These are phyloP conservation scores for Athene noctua DNA, from an alignment of 2,113 vertebrate species.

Conservation along the genomic window DNA sequence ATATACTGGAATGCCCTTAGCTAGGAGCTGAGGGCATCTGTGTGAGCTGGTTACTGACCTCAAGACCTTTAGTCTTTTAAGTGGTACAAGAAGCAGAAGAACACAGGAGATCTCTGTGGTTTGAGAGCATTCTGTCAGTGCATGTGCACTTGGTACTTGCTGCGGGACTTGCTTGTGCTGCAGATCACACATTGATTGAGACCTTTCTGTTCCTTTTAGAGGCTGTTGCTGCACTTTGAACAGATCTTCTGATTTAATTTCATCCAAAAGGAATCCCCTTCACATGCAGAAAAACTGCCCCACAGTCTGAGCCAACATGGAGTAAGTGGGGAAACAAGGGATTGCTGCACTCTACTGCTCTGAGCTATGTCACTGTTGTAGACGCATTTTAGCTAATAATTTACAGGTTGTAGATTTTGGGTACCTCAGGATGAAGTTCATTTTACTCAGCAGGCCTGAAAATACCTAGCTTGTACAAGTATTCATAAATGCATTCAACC, in stretches of 20 bases:
- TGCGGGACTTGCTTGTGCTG: constrained; percentile 41
- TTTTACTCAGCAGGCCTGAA: neutral
- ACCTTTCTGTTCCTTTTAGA: constrained; percentile 62
- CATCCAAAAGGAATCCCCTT: constrained; percentile 52
- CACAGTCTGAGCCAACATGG: constrained; percentile 44
- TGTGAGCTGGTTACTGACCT: neutral
- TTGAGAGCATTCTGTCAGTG: neutral
- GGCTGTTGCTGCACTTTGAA: constrained; percentile 55
- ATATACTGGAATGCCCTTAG: neutral
- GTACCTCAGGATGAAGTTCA: neutral
- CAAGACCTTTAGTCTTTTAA: neutral
- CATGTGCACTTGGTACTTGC: constrained; percentile 8
- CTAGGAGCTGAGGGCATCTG: neutral
- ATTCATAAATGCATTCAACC: neutral
- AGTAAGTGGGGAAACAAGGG: constrained; percentile 47
- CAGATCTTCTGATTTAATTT: constrained; percentile 53
- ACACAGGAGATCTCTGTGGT: neutral
- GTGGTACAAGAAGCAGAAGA: neutral
- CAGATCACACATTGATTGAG: constrained; percentile 40
- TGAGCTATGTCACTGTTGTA: neutral
- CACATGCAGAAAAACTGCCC: constrained; percentile 47
- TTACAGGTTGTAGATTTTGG: neutral
- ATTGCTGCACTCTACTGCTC: constrained; percentile 1
- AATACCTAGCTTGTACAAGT: neutral
- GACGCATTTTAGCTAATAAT: neutral